A percentile compares a stretch with the other conserved stretches of the same genome.
phyloP scores from a whole-genome alignment of 2,113 vertebrate genomes.

The Puffinus mauretanicus region DNA sequence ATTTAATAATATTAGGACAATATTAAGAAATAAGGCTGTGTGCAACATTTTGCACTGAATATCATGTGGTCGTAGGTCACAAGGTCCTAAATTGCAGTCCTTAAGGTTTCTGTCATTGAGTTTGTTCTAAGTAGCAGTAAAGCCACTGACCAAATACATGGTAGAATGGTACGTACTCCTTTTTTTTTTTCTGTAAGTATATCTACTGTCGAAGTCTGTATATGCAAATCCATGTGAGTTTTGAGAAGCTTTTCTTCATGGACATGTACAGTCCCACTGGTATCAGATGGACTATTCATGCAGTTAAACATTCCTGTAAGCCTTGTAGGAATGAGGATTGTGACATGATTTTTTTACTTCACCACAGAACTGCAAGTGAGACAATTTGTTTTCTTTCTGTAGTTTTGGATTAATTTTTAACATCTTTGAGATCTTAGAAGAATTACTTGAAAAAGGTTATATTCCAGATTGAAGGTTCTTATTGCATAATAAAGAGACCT shows the following conservation, averaged over 20 bases:
- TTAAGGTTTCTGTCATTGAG: not conserved
- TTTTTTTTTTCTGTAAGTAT: not conserved
- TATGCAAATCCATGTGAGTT: not conserved
- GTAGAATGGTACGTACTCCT: not conserved
- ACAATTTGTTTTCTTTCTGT: not conserved
- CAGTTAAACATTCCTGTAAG: not conserved
- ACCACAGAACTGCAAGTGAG: not conserved
- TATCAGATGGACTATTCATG: not conserved
- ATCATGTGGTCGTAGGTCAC: not conserved
- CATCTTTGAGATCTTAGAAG: not conserved
- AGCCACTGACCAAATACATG: not conserved
- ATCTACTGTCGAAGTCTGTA: not conserved
- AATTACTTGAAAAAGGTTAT: not conserved
- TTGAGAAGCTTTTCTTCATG: not conserved
- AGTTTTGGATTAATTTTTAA: not conserved
- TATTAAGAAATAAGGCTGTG: not conserved
- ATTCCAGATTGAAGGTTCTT: not conserved
- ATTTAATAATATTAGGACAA: not conserved
- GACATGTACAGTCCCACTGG: not conserved
- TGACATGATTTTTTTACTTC: not conserved
- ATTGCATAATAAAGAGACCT: not conserved
- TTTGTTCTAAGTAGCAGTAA: not conserved
- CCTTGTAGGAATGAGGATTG: not conserved
- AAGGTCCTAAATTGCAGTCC: not conserved
- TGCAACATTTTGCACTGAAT: not conserved